phyloP scores from a whole-genome alignment of 2,797 vertebrate species.

The Eurystomus glaucurus region DNA sequence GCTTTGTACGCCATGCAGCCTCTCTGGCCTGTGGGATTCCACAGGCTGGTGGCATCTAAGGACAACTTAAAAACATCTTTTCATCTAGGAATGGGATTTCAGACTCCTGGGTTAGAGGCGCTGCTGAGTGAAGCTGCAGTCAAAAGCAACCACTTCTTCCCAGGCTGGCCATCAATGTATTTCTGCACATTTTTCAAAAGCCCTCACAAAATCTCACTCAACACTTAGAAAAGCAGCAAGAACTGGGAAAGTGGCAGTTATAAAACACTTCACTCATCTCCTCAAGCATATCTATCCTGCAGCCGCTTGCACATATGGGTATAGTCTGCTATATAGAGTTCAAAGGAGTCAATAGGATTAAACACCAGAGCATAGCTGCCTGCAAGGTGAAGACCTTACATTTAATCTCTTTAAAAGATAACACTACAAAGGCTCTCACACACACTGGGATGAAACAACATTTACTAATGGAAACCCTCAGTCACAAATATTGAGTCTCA shows the following conservation, averaged over 20 bases:
- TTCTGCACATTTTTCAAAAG: neutral
- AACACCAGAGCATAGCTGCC: constrained; percentile 25
- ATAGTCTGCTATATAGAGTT: neutral
- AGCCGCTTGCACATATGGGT: neutral
- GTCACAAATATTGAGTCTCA: neutral
- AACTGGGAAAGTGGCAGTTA: neutral
- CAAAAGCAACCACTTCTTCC: neutral
- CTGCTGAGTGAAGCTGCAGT: neutral
- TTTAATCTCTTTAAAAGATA: constrained; percentile 55
- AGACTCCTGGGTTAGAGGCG: neutral
- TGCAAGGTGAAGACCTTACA: constrained; percentile 16
- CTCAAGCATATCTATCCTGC: neutral
- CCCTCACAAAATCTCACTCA: neutral
- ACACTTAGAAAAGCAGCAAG: neutral
- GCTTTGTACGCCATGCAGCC: rapidly evolving
- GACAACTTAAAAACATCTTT: neutral
- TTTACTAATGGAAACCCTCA: constrained; percentile 1
- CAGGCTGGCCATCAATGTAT: neutral
- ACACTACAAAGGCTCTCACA: constrained; percentile 36
- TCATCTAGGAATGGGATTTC: neutral
- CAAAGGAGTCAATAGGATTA: constrained; percentile 40
- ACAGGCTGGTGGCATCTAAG: neutral
- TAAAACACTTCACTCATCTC: neutral
- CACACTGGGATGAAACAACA: neutral
- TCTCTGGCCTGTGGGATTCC: neutral